Conservation (phyloP, 1,140 invertebrate genomes). For the Zaprionus kolodkinae region DNA sequence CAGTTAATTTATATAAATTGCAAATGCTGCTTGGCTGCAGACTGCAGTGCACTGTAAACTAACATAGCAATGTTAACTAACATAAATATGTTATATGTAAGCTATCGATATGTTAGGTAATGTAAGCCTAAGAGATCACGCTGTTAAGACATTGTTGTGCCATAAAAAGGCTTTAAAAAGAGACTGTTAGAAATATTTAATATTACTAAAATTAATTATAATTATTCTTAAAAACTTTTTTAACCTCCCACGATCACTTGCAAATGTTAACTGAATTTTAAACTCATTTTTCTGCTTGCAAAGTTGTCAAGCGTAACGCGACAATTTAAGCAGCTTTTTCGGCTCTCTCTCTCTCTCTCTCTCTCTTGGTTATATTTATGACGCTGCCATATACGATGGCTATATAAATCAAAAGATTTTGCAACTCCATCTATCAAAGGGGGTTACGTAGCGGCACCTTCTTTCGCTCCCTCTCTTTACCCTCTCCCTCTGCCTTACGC, state of each 20-base stretch:
- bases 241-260: neutral
- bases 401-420: constrained; percentile 81
- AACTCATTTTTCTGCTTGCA: neutral
- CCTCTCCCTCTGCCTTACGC: neutral
- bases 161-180: too few species aligned
- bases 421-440: constrained; percentile 76
- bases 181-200: too few species aligned
- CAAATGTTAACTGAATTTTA: constrained; percentile 5
- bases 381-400: constrained; percentile 59
- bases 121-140: neutral
- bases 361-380: constrained; percentile 58
- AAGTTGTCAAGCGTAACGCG: constrained; percentile 26
- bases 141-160: neutral
- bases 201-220: too few species aligned
- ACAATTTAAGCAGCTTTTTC: constrained; percentile 40
- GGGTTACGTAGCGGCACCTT: constrained; percentile 39
- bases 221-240: too few species aligned
- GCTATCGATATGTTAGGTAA: neutral
- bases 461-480: neutral
- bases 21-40: too few species aligned
- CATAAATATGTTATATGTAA: neutral
- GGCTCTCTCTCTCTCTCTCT: constrained; percentile 8
- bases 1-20: too few species aligned
- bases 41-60: neutral
- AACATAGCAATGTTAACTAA: neutral